These are phyloP conservation scores for Diabrotica virgifera DNA, from an alignment of 1,140 invertebrate genomes.

Conservation along the genomic window DNA sequence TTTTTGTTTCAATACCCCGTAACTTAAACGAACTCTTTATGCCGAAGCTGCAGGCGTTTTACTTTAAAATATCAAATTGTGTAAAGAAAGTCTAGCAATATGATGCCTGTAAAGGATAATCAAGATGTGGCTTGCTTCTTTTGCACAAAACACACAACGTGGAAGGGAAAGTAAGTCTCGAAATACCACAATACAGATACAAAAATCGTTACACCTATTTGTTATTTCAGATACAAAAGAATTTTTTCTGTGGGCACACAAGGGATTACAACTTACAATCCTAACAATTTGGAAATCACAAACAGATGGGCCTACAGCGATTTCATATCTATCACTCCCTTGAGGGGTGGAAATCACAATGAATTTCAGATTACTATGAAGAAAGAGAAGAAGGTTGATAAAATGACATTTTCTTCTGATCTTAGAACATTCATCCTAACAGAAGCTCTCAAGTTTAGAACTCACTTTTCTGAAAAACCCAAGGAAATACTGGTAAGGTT, in stretches of 20 bases:
- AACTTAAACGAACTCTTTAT: not conserved
- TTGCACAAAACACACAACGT: conserved; percentile 87
- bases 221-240: conserved; percentile 80
- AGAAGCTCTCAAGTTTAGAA: conserved; percentile 80
- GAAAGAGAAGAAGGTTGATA: conserved; percentile 88
- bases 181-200: too few species aligned
- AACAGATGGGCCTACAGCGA: conserved; percentile 91
- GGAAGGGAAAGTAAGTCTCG: conserved; percentile 89
- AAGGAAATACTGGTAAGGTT: conserved; percentile 67
- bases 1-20: not conserved
- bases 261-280: conserved; percentile 97
- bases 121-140: conserved; percentile 90
- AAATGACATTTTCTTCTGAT: conserved; percentile 97
- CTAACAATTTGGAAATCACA: conserved; percentile 88
- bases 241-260: conserved; percentile 95
- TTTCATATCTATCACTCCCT: conserved; percentile 71
- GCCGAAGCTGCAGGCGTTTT: not conserved
- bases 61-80: not conserved
- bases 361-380: conserved; percentile 86
- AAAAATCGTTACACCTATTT: not conserved
- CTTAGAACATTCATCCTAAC: conserved; percentile 89
- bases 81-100: conserved; percentile 50
- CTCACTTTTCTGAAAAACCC: conserved; percentile 75
- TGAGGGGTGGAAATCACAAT: conserved; percentile 56
- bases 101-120: conserved; percentile 84